A percentile compares a stretch with the other conserved stretches of the same genome.
Conservation (phyloP, 2,797 vertebrate species). For the Typhlichthys subterraneus region DNA sequence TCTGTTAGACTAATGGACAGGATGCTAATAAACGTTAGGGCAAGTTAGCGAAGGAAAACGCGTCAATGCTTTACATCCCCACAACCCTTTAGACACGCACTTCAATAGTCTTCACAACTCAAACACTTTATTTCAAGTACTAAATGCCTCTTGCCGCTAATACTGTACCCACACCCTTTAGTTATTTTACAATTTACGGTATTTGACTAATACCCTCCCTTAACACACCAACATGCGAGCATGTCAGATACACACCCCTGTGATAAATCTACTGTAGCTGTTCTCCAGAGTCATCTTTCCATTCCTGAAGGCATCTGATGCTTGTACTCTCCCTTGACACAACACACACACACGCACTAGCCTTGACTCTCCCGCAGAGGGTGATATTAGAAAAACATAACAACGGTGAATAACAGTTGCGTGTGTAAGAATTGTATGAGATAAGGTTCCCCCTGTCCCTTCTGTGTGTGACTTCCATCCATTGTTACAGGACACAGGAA, state of each 20-base stretch:
- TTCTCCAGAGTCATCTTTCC: background rate
- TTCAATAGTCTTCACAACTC: no score
- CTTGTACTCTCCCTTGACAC: background rate
- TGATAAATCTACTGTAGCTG: conserved; percentile 1
- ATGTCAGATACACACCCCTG: conserved; percentile 4
- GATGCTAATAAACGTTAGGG: conserved; percentile 20
- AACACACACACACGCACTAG: background rate
- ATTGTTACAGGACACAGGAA: conserved; percentile 17
- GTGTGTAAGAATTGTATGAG: conserved; percentile 24
- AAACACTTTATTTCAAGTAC: no score
- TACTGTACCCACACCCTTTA: no score
- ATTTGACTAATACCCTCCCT: background rate
- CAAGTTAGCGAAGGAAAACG: conserved; percentile 43
- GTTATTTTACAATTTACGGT: no score
- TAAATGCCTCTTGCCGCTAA: no score
- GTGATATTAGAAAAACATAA: conserved; percentile 27
- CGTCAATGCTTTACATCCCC: background rate
- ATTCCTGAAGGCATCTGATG: background rate
- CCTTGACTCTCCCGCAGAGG: conserved; percentile 10
- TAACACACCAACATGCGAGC: background rate
- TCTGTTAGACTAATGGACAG: background rate
- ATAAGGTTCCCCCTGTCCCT: conserved; percentile 15
- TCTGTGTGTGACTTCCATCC: conserved; percentile 23
- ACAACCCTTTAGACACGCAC: no score
- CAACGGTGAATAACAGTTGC: conserved; percentile 26